Percentiles rank a stretch among this genome's conserved stretches.
These are phyloP conservation scores for Coregonus sp. DNA, from an alignment of 2,797 vertebrate species.

Conservation along the genomic window DNA sequence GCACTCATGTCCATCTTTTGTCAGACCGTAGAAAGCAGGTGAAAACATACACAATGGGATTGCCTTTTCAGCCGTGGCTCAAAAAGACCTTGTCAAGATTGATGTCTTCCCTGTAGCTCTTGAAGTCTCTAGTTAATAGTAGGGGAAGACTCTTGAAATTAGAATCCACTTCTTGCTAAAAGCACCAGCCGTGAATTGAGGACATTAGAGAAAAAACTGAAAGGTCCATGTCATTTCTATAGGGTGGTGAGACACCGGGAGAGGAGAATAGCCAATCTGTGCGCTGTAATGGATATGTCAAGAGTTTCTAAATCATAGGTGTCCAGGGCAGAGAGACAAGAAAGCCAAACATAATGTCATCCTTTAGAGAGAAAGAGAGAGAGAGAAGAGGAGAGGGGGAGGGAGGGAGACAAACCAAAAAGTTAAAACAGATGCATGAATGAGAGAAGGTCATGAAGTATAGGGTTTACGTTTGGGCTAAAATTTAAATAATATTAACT, in stretches of 20 bases:
- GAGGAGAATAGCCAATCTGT: constrained; percentile 82
- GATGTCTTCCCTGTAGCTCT: constrained; percentile 73
- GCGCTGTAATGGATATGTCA: constrained; percentile 86
- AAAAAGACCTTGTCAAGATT: constrained; percentile 80
- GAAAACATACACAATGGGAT: constrained; percentile 67
- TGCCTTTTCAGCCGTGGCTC: constrained; percentile 67
- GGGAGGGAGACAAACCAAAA: constrained; percentile 8
- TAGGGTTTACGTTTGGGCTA: constrained; percentile 50
- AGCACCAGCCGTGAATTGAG: constrained; percentile 72
- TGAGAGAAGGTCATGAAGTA: constrained; percentile 49
- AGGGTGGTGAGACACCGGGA: constrained; percentile 75
- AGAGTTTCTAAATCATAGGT: constrained; percentile 86
- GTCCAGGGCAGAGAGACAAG: constrained; percentile 78
- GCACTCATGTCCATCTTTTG: constrained; percentile 40
- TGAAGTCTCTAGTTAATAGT: constrained; percentile 72
- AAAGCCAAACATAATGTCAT: constrained; percentile 80
- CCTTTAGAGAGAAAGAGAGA: constrained; percentile 52
- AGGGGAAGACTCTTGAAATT: constrained; percentile 76
- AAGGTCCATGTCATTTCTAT: constrained; percentile 80
- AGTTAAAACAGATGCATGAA: constrained; percentile 17
- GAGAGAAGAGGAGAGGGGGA: constrained; percentile 32
- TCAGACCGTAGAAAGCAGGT: constrained; percentile 56
- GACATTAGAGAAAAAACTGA: constrained; percentile 69
- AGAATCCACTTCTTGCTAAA: constrained; percentile 80
- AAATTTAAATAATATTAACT: constrained; percentile 62